Conservation (phyloP, 2,888 invertebrate genomes). For the Melanostoma mellinum region DNA sequence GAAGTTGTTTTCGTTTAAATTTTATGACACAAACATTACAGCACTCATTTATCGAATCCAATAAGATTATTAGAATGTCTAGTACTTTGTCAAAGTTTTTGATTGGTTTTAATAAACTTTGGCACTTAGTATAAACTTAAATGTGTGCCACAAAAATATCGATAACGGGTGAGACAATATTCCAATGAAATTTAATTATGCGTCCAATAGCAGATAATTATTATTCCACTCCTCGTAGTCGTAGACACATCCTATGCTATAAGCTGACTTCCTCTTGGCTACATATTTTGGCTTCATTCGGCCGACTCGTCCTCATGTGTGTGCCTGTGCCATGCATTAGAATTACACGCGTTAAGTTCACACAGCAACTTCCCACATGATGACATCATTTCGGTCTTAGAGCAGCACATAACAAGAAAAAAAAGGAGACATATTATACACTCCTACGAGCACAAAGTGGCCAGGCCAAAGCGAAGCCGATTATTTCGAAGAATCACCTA, state of each 20-base stretch:
- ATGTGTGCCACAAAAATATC: constrained; percentile 6
- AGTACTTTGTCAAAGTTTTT: background rate
- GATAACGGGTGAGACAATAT: background rate
- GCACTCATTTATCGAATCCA: background rate
- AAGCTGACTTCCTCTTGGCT: constrained; percentile 24
- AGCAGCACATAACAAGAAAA: background rate
- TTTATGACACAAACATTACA: background rate
- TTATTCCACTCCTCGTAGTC: constrained; percentile 18
- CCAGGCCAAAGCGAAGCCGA: constrained; percentile 43
- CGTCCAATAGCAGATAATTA: background rate
- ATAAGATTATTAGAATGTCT: background rate
- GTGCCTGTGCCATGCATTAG: constrained; percentile 28
- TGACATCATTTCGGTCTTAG: constrained; percentile 56
- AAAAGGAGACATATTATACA: constrained; percentile 22
- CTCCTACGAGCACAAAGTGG: constrained; percentile 45
- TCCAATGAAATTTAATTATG: constrained; percentile 11
- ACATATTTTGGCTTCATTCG: background rate
- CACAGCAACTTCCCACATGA: constrained; percentile 18
- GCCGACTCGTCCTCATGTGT: constrained; percentile 9
- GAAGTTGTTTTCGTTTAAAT: background rate
- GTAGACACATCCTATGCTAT: constrained; percentile 20
- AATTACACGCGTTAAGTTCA: constrained; percentile 26
- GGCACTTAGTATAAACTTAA: constrained; percentile 4
- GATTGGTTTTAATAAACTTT: constrained; percentile 9
- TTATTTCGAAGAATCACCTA: constrained; percentile 63